Percentiles rank a stretch among this genome's conserved stretches.
phyloP scores from a whole-genome alignment of 1,140 invertebrate genomes.

The Penaeus japonicus region DNA sequence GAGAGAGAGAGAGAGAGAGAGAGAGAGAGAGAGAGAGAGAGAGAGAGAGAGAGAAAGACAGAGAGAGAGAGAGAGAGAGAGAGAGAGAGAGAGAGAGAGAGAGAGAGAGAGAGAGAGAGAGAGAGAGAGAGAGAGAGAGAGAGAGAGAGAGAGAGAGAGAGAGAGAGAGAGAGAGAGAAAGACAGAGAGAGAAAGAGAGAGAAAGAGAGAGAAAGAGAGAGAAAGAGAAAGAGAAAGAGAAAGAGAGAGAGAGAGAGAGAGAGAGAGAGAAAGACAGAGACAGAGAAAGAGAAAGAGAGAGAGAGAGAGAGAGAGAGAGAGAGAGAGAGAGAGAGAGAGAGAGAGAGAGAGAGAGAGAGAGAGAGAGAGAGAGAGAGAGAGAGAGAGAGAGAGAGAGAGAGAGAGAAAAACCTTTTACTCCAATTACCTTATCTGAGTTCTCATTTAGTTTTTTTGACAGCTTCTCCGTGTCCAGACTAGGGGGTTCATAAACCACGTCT shows the following conservation, averaged over 20 bases:
- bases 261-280: constrained; percentile 3
- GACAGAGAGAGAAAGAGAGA: background rate
- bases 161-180: constrained; percentile 10
- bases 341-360: background rate
- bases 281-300: no score
- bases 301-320: constrained; percentile 16
- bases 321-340: constrained; percentile 19
- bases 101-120: background rate
- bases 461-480: constrained; percentile 26
- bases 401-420: background rate
- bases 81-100: background rate
- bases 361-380: background rate
- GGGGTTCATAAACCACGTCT: constrained; percentile 34
- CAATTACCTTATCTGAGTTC: background rate
- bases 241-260: constrained; percentile 15
- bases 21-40: constrained; percentile 8
- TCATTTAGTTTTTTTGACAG: background rate
- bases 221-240: constrained; percentile 1
- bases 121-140: background rate
- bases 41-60: background rate
- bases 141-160: background rate
- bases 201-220: background rate
- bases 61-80: background rate
- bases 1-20: no score
- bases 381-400: constrained; percentile 1